These are phyloP conservation scores for Pseudorectes ferrugineus DNA, from an alignment of 2,113 vertebrate species.

Conservation along the genomic window DNA sequence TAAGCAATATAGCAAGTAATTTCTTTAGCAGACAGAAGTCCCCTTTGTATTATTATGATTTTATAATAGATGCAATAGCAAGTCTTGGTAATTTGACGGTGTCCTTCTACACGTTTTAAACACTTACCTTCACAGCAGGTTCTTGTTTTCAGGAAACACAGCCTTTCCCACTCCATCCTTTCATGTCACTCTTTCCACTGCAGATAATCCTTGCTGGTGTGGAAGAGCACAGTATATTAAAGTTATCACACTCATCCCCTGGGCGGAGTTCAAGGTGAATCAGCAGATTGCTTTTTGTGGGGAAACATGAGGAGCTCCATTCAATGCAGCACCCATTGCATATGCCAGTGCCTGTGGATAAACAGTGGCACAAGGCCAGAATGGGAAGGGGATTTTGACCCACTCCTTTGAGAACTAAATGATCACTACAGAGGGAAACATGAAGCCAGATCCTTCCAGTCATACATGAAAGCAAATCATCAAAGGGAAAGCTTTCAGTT, in stretches of 20 bases:
- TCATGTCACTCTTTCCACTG: not conserved
- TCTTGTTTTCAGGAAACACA: not conserved
- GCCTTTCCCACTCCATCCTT: not conserved
- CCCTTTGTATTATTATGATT: not conserved
- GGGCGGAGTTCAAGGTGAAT: not conserved
- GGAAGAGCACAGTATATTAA: not conserved
- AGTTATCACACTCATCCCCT: not conserved
- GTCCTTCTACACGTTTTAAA: not conserved
- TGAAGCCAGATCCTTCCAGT: not conserved
- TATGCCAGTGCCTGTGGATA: not conserved
- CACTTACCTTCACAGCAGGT: not conserved
- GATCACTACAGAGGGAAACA: not conserved
- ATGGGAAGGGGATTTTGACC: not conserved
- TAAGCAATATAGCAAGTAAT: not conserved
- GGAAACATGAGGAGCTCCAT: accelerated
- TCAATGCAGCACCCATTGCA: not conserved
- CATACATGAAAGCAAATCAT: not conserved
- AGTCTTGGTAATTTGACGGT: not conserved
- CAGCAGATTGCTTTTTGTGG: not conserved
- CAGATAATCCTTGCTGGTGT: not conserved
- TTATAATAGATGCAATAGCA: not conserved
- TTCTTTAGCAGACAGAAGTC: not conserved
- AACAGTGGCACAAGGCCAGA: not conserved
- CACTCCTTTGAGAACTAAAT: not conserved
- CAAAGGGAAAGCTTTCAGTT: not conserved